These are phyloP conservation scores for Alligator sinensis DNA, from an alignment of 2,113 vertebrate species.

Conservation along the genomic window DNA sequence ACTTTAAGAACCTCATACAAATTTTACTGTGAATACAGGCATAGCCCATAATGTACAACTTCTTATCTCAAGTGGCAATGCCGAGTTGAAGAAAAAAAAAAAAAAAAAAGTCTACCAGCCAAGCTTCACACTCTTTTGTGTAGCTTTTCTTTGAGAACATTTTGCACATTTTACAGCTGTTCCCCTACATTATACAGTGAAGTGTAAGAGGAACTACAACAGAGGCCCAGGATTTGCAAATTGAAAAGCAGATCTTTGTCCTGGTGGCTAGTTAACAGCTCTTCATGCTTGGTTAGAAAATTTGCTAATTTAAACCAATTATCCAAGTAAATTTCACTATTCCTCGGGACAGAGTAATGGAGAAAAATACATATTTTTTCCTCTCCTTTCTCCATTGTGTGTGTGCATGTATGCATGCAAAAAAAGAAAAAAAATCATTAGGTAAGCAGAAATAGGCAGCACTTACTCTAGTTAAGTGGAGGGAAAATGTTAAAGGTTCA, in stretches of 20 bases:
- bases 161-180: slow-evolving; percentile 76
- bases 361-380: not conserved
- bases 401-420: too few species aligned
- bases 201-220: slow-evolving; percentile 64
- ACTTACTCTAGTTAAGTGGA: not conserved
- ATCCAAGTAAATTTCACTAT: slow-evolving; percentile 62
- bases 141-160: slow-evolving; percentile 65
- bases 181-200: slow-evolving; percentile 73
- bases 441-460: too few species aligned
- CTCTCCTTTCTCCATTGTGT: too few species aligned
- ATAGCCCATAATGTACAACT: slow-evolving; percentile 4
- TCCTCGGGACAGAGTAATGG: not conserved
- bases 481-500: slow-evolving; percentile 9
- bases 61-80: slow-evolving; percentile 53
- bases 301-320: slow-evolving; percentile 74
- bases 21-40: slow-evolving; percentile 50
- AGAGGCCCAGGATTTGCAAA: slow-evolving; percentile 69
- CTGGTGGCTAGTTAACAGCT: slow-evolving; percentile 61
- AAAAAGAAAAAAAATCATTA: too few species aligned
- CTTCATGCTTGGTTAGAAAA: slow-evolving; percentile 71
- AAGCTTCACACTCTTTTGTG: slow-evolving; percentile 65
- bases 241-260: slow-evolving; percentile 57
- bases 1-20: slow-evolving; percentile 40
- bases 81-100: slow-evolving; percentile 20
- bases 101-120: slow-evolving; percentile 52